phyloP scores from a whole-genome alignment of 2,888 invertebrate species.

The Hypolimnas misippus region DNA sequence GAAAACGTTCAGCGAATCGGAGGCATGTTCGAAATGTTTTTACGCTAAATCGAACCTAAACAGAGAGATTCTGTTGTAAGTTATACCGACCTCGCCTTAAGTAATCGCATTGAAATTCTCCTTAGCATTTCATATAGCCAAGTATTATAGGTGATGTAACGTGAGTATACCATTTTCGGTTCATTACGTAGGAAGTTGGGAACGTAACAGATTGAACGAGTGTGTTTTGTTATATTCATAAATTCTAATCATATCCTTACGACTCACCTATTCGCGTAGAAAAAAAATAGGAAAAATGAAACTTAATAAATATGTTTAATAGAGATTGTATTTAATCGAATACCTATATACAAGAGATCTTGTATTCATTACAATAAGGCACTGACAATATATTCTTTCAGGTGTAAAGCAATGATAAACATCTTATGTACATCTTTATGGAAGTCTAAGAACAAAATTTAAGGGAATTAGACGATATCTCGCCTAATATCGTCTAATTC shows the following conservation, averaged over 20 bases:
- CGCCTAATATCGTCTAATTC: no score
- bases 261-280: no score
- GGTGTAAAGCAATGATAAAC: no score
- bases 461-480: no score
- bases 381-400: no score
- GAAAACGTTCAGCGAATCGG: conserved; percentile 69
- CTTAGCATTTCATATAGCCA: conserved; percentile 48
- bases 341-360: no score
- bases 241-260: neutral
- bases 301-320: no score
- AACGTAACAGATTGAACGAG: conserved; percentile 23
- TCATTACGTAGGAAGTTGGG: conserved; percentile 32
- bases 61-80: conserved; percentile 71
- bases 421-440: no score
- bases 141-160: conserved; percentile 36
- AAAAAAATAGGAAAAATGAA: no score
- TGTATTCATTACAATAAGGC: no score
- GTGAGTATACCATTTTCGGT: conserved; percentile 36
- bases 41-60: conserved; percentile 77
- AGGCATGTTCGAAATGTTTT: conserved; percentile 70
- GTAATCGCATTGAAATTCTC: conserved; percentile 63
- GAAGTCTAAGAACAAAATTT: no score
- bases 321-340: no score
- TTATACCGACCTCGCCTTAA: conserved; percentile 62
- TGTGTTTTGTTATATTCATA: conserved; percentile 14